Base-by-base conservation (phyloP, 2,113 vertebrate genomes). In the Equus quagga region DNA sequence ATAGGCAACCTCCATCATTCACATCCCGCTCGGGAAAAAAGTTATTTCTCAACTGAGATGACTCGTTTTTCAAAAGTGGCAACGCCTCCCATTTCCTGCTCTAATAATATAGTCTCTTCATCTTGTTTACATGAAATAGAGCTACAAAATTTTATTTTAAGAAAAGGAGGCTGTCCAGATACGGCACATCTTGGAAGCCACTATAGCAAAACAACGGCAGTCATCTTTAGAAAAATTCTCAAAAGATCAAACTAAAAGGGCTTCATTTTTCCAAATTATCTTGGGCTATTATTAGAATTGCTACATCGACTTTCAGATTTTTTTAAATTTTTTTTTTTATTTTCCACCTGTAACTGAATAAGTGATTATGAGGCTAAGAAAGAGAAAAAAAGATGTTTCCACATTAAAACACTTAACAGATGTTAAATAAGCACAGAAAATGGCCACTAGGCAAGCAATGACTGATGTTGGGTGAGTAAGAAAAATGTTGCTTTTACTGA, bases 401-500 rank as follows among this genome's bases (percentile, higher is more conserved):
- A 96, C 84, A 92, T 96, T 96, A 92, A 95, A 97, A 96, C 73
- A 92, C 65, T 94, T 98, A 97, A 96, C 92, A 97, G 94, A 97
- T 91, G 78, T 92, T 95, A 97, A 96, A 89, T 69, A 97, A 95
- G 67, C 92, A 85, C 31, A 85, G 83, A 67, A 96, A 95, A 96
- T 72, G 73, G 65, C 56, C 96, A 84, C 67, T 80, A 56, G 78
- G 94, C 78, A 96, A 97, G 84, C 54, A 79, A 56, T 89, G 56
- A 86, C 87, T 84, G 58, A 80, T 94, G 33, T 2, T 86, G 78
- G 91, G 46, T 72, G 78, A 95, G 95, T 90, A 96, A 96, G 92
- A 97, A 96, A 96, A 96, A 94, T 46, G 76, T 85, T 97, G 96
- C 92, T 94, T 98, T 96, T 90, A 75, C 76, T 97, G 80, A 92